Percentiles rank a stretch among this genome's conserved stretches.
phyloP scores from a whole-genome alignment of 92 coral and sea anemone genomes.

The Actinostola sp. region DNA sequence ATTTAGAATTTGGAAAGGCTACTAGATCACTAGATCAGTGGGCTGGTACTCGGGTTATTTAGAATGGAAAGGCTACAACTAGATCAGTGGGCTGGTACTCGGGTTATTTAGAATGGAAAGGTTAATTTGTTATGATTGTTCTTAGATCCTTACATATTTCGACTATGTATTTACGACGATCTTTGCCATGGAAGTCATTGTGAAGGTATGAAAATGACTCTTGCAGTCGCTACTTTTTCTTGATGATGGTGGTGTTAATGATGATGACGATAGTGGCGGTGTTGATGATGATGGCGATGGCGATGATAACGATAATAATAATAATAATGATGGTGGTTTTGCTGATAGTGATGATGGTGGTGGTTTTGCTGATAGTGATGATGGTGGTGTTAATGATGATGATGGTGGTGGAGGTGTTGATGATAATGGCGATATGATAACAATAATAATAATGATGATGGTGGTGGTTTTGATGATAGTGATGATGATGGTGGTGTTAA shows the following conservation, averaged over 20 bases:
- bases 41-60: no score
- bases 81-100: no score
- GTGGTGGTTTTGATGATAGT: constrained; percentile 2
- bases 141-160: constrained; percentile 83
- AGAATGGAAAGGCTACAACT: no score
- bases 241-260: not conserved
- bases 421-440: constrained; percentile 16
- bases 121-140: not conserved
- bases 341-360: not conserved
- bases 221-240: not conserved
- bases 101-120: no score
- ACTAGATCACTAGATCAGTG: no score
- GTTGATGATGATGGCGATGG: no score
- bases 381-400: constrained; percentile 3
- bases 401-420: constrained; percentile 9
- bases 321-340: no score
- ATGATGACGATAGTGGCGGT: not conserved
- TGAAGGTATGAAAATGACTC: constrained; percentile 89
- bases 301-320: no score
- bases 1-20: no score
- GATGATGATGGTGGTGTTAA: constrained; percentile 19
- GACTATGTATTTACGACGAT: constrained; percentile 95
- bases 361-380: not conserved
- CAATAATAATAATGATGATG: constrained; percentile 12
- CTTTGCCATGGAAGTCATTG: constrained; percentile 91